Percentiles rank a stretch among this genome's conserved stretches.
phyloP scores from a whole-genome alignment of 1,140 invertebrate species.

The Epicauta chinensis region DNA sequence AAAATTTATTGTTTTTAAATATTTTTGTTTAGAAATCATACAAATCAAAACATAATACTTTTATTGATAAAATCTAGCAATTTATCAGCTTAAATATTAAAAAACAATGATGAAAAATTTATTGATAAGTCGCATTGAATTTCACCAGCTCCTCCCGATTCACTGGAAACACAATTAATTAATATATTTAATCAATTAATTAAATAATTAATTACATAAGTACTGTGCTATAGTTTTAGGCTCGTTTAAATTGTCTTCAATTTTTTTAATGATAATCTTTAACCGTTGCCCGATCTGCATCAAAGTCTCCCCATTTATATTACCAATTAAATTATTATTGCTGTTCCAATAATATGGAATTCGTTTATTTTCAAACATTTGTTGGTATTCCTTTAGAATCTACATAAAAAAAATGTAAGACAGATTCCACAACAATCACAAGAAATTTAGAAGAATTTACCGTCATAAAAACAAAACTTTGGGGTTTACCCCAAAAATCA shows the following conservation, averaged over 20 bases:
- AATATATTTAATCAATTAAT: too few species aligned
- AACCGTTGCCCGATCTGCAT: conserved; percentile 2
- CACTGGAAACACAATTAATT: too few species aligned
- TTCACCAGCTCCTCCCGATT: too few species aligned
- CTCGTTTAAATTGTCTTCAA: conserved; percentile 1
- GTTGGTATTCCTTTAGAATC: conserved; percentile 1
- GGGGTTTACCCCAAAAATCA: conserved; percentile 41
- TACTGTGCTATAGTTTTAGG: conserved; percentile 3
- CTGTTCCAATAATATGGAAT: conserved; percentile 10
- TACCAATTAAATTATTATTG: conserved; percentile 8
- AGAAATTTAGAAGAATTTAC: conserved; percentile 13
- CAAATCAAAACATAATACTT: too few species aligned
- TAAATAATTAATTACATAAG: conserved; percentile 4
- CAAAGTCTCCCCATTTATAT: neutral
- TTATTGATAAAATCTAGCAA: too few species aligned
- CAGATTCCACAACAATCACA: too few species aligned
- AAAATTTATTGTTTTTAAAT: too few species aligned
- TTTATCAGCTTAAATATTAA: too few species aligned
- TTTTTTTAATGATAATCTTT: neutral
- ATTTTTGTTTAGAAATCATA: too few species aligned
- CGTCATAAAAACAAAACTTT: conserved; percentile 41
- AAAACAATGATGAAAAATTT: too few species aligned
- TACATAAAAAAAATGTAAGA: neutral
- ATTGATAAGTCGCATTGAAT: too few species aligned
- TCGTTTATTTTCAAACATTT: neutral